Conservation (phyloP, 2,888 invertebrate species). For the Chloromyia formosa region DNA sequence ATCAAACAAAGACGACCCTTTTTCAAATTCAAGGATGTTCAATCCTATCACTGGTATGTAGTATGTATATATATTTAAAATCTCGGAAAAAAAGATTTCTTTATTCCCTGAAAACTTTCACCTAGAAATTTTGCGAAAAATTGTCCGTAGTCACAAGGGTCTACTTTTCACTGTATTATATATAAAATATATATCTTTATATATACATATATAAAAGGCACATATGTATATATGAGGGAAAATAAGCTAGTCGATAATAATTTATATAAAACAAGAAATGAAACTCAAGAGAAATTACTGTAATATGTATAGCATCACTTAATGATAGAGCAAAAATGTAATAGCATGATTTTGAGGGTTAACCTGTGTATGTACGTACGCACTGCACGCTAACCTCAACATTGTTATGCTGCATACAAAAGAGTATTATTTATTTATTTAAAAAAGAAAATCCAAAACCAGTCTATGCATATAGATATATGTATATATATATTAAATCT, state of each 20-base stretch:
- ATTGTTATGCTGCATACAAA: constrained; percentile 20
- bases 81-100: not conserved
- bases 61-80: too few relatives aligned
- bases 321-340: too few relatives aligned
- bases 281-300: too few relatives aligned
- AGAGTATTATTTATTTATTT: constrained; percentile 50
- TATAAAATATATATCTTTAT: constrained; percentile 50
- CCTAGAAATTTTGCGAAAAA: constrained; percentile 46
- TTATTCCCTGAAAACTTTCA: constrained; percentile 36
- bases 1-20: too few relatives aligned
- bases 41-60: too few relatives aligned
- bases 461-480: not conserved
- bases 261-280: constrained; percentile 46
- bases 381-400: not conserved
- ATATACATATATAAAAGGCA: too few relatives aligned
- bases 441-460: constrained; percentile 25
- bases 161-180: constrained; percentile 49
- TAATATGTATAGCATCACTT: too few relatives aligned
- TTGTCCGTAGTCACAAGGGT: constrained; percentile 50
- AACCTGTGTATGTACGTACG: too few relatives aligned
- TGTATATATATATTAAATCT: constrained; percentile 9
- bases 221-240: too few relatives aligned
- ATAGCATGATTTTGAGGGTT: too few relatives aligned
- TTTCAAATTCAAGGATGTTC: too few relatives aligned
- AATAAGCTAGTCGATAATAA: constrained; percentile 52